Percentiles rank a stretch among this genome's conserved stretches.
phyloP scores from a whole-genome alignment of 2,888 invertebrate genomes.

The Portevinia maculata region DNA sequence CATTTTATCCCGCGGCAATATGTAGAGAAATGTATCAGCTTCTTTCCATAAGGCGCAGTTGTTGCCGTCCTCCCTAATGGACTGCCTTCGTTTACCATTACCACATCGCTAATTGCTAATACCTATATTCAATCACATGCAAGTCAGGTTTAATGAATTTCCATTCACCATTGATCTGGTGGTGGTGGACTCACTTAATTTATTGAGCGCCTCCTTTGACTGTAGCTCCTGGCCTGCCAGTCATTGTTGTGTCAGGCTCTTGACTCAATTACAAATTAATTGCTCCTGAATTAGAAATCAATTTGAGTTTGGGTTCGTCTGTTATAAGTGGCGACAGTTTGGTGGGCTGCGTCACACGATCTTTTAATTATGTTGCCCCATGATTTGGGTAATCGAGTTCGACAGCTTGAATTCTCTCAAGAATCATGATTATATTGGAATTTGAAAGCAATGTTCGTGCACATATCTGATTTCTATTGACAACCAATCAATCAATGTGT shows the following conservation, averaged over 20 bases:
- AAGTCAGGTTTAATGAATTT: slow-evolving; percentile 49
- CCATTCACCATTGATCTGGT: not conserved
- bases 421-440: slow-evolving; percentile 42
- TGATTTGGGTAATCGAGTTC: slow-evolving; percentile 45
- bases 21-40: slow-evolving; percentile 32
- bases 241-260: slow-evolving; percentile 43
- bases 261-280: slow-evolving; percentile 67
- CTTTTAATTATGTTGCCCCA: slow-evolving; percentile 21
- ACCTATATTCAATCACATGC: slow-evolving; percentile 41
- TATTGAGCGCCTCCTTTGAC: slow-evolving; percentile 1
- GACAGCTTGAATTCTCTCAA: slow-evolving; percentile 33
- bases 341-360: slow-evolving; percentile 24
- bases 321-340: slow-evolving; percentile 40
- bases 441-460: slow-evolving; percentile 44
- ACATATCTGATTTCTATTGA: slow-evolving; percentile 39
- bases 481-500: slow-evolving; percentile 60
- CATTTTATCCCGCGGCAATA: slow-evolving; percentile 15
- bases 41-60: slow-evolving; percentile 27
- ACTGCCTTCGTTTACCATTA: slow-evolving; percentile 10
- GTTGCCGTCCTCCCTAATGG: slow-evolving; percentile 10
- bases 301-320: slow-evolving; percentile 35
- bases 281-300: slow-evolving; percentile 55
- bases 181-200: slow-evolving; percentile 26
- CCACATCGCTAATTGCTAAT: slow-evolving; percentile 39
- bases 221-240: not conserved